These are phyloP conservation scores for Papilio gigon DNA, from an alignment of 2,888 invertebrate species.

Conservation along the genomic window DNA sequence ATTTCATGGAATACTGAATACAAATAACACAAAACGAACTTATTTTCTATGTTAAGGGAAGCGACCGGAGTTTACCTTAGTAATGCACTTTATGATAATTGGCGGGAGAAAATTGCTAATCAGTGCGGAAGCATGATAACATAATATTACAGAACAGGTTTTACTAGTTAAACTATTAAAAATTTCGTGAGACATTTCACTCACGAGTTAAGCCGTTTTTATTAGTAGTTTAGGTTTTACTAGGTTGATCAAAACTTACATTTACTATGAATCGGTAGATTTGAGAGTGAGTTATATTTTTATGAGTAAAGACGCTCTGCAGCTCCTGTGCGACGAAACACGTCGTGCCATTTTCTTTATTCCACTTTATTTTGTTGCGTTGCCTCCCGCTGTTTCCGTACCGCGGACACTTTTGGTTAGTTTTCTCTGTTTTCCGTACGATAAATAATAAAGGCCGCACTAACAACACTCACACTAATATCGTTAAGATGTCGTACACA, in stretches of 20 bases:
- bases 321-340: constrained; percentile 61
- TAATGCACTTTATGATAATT: too few relatives aligned
- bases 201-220: too few relatives aligned
- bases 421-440: constrained; percentile 78
- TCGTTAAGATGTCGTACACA: constrained; percentile 35
- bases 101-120: too few relatives aligned
- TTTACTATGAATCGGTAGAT: background rate
- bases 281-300: constrained; percentile 14
- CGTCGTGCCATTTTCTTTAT: constrained; percentile 75
- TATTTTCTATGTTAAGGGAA: background rate
- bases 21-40: background rate
- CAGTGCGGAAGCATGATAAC: too few relatives aligned
- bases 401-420: constrained; percentile 81
- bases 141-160: too few relatives aligned
- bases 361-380: constrained; percentile 69
- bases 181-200: too few relatives aligned
- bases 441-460: constrained; percentile 78
- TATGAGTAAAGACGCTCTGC: constrained; percentile 52
- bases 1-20: background rate
- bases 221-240: too few relatives aligned
- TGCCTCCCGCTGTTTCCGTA: constrained; percentile 77
- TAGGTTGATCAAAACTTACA: background rate
- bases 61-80: background rate
- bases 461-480: constrained; percentile 42
- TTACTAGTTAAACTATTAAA: too few relatives aligned